A percentile compares a stretch with the other conserved stretches of the same genome.
phyloP scores from a whole-genome alignment of 2,113 vertebrate genomes.

The Mirza zaza region DNA sequence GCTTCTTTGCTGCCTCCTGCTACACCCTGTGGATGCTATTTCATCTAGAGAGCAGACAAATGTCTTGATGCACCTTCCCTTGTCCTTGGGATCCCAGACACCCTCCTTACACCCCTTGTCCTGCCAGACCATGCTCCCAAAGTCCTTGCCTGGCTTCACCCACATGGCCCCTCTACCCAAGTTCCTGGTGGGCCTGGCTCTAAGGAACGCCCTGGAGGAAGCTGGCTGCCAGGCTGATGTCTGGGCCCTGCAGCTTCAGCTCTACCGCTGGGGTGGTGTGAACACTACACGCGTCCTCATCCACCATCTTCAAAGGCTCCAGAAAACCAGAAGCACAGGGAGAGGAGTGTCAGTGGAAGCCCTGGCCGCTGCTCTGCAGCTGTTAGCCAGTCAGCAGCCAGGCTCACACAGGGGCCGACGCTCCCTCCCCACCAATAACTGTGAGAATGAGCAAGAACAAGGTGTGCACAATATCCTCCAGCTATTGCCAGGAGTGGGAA shows the following conservation, averaged over 20 bases:
- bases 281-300: conserved; percentile 81
- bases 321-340: neutral
- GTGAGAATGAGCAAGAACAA: conserved; percentile 83
- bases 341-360: conserved; percentile 73
- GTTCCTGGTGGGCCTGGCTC: conserved; percentile 85
- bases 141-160: conserved; percentile 79
- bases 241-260: conserved; percentile 71
- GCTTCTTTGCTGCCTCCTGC: conserved; percentile 54
- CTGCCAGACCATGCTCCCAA: conserved; percentile 84
- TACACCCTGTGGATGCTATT: neutral
- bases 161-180: conserved; percentile 78
- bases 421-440: conserved; percentile 62
- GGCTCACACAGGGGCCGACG: conserved; percentile 7
- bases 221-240: conserved; percentile 84
- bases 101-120: conserved; percentile 29
- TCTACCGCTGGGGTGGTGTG: conserved; percentile 82
- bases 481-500: conserved; percentile 88
- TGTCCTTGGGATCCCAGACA: neutral
- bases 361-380: conserved; percentile 86
- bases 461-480: conserved; percentile 82
- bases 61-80: neutral
- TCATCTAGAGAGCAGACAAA: neutral
- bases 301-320: conserved; percentile 79
- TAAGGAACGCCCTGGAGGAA: conserved; percentile 86
- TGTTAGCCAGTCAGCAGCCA: conserved; percentile 51